Percentiles rank a stretch among this genome's conserved stretches.
Conservation (phyloP, 2,797 vertebrate genomes). For the Eulemur coronatus region DNA sequence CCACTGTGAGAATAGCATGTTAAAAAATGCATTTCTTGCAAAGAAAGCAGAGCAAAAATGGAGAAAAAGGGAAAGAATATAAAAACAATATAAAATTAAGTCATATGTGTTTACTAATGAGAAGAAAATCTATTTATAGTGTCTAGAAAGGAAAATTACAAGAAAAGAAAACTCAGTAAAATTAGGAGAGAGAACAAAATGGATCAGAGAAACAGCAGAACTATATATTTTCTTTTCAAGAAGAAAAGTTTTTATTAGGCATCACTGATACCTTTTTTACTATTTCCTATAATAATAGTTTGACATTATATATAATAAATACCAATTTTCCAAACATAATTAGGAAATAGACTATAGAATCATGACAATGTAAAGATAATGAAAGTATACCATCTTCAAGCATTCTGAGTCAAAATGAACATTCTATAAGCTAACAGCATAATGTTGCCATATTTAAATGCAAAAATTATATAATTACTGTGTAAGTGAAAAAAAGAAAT, state of each 20-base stretch:
- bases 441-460: constrained; percentile 33
- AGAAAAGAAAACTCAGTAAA: constrained; percentile 34
- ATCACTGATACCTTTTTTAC: background rate
- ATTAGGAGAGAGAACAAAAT: background rate
- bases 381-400: background rate
- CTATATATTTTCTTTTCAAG: background rate
- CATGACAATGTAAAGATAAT: background rate
- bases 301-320: constrained; percentile 25
- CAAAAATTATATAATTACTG: background rate
- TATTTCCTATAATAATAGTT: constrained; percentile 31
- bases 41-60: background rate
- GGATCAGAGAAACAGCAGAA: background rate
- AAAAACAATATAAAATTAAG: background rate
- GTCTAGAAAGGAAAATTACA: background rate
- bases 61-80: background rate
- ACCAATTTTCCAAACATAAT: constrained; percentile 9
- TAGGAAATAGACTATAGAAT: background rate
- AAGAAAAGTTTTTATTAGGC: background rate
- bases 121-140: background rate
- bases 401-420: constrained; percentile 22
- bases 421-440: background rate
- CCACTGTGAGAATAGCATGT: background rate
- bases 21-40: background rate
- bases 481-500: background rate
- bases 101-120: constrained; percentile 1